Conservation (phyloP, 2,888 invertebrate genomes). For the Chromoteleia sp. region DNA sequence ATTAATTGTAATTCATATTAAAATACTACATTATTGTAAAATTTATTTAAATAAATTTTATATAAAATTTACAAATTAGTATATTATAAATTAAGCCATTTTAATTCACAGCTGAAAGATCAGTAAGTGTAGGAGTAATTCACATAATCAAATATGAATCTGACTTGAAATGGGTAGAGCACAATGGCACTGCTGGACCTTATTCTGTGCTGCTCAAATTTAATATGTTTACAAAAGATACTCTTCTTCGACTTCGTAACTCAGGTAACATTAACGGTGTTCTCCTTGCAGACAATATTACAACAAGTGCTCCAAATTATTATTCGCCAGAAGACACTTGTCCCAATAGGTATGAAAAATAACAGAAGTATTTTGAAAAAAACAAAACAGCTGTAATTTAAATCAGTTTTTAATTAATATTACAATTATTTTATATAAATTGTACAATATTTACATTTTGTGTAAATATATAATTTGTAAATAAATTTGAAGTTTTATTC, state of each 20-base stretch:
- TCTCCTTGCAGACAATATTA: constrained; percentile 86
- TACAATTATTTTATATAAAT: no score
- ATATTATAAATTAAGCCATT: no score
- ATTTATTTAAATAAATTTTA: no score
- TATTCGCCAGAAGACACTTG: constrained; percentile 89
- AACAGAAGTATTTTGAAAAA: no score
- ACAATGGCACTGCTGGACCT: constrained; percentile 90
- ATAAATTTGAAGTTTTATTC: no score
- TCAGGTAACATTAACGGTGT: constrained; percentile 88
- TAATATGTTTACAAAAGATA: constrained; percentile 87
- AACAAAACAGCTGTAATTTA: background rate
- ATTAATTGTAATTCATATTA: no score
- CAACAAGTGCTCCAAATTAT: constrained; percentile 73
- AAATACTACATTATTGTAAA: no score
- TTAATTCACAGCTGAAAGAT: constrained; percentile 87
- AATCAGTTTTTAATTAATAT: no score
- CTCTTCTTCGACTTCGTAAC: constrained; percentile 86
- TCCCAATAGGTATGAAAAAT: constrained; percentile 88
- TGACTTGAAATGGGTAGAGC: constrained; percentile 91
- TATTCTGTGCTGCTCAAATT: constrained; percentile 92
- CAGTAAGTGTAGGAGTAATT: constrained; percentile 94
- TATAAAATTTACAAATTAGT: no score
- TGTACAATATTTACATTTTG: no score
- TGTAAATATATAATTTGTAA: no score
- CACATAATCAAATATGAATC: constrained; percentile 88